phyloP scores from a whole-genome alignment of 2,113 vertebrate genomes.

The Mungos mungo region DNA sequence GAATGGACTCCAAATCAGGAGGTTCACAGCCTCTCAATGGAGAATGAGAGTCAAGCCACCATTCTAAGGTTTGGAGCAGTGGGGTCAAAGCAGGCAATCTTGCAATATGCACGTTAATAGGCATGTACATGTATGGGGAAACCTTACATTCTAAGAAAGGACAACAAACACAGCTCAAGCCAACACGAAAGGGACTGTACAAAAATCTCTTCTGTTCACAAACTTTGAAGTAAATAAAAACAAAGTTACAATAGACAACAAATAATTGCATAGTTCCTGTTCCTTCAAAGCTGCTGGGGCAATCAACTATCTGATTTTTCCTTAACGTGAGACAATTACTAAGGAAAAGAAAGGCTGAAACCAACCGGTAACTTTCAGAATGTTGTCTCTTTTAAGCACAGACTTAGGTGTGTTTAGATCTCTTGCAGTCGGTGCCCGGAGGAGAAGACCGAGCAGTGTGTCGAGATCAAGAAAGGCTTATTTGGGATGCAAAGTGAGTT shows the following conservation, averaged over 20 bases:
- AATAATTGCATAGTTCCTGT: not conserved
- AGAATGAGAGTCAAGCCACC: not conserved
- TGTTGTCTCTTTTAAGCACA: not conserved
- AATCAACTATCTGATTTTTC: not conserved
- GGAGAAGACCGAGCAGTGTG: not conserved
- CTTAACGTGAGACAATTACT: not conserved
- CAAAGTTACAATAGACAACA: not conserved
- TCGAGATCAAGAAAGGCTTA: not conserved
- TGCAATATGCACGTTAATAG: too few species aligned
- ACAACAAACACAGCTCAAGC: not conserved
- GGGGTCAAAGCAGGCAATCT: not conserved
- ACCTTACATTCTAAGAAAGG: not conserved
- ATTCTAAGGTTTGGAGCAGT: rapidly evolving
- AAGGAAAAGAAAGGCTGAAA: not conserved
- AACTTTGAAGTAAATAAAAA: not conserved
- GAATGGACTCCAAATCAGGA: not conserved
- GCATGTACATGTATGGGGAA: too few species aligned
- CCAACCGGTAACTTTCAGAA: not conserved
- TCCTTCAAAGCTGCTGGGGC: not conserved
- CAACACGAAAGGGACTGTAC: not conserved
- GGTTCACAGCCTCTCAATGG: not conserved
- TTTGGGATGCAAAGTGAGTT: not conserved
- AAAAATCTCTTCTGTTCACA: not conserved
- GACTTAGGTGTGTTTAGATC: not conserved
- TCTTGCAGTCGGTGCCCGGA: rapidly evolving